These are phyloP conservation scores for Mimumesa dahlbomi DNA, from an alignment of 2,888 invertebrate genomes.

Conservation along the genomic window DNA sequence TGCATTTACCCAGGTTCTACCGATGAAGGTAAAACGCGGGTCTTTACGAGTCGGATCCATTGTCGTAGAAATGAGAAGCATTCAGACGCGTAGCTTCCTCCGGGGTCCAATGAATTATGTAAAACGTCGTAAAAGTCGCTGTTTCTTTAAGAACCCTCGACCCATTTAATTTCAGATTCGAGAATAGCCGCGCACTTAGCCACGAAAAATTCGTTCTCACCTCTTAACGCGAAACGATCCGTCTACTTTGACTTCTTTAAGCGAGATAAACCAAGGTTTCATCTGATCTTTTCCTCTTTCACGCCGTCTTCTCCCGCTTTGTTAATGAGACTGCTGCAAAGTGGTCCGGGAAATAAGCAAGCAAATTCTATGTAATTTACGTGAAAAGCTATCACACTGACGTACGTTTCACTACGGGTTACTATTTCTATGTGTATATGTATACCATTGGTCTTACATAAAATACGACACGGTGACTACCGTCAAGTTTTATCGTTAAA, in stretches of 20 bases:
- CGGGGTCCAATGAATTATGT: constrained; percentile 36
- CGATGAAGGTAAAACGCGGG: constrained; percentile 15
- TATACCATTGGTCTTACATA: too few species aligned
- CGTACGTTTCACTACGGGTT: too few species aligned
- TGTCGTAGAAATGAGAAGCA: constrained; percentile 25
- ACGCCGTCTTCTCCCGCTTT: background rate
- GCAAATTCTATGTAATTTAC: too few species aligned
- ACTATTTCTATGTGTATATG: too few species aligned
- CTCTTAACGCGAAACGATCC: background rate
- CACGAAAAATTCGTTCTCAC: constrained; percentile 11
- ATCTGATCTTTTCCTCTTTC: background rate
- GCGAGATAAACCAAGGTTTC: background rate
- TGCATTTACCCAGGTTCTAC: constrained; percentile 10
- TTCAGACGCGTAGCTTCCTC: constrained; percentile 8
- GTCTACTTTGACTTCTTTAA: constrained; percentile 1
- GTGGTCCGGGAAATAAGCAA: too few species aligned
- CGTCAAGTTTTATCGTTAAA: too few species aligned
- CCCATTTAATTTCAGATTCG: constrained; percentile 24
- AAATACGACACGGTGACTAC: too few species aligned
- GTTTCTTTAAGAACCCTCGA: constrained; percentile 35
- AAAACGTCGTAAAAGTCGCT: constrained; percentile 8
- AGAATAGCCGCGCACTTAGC: constrained; percentile 8
- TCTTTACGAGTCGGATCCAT: constrained; percentile 15
- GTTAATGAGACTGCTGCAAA: too few species aligned
- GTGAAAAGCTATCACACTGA: too few species aligned